These are phyloP conservation scores for Anodontia alba DNA, from an alignment of 2,888 invertebrate species.

Conservation along the genomic window DNA sequence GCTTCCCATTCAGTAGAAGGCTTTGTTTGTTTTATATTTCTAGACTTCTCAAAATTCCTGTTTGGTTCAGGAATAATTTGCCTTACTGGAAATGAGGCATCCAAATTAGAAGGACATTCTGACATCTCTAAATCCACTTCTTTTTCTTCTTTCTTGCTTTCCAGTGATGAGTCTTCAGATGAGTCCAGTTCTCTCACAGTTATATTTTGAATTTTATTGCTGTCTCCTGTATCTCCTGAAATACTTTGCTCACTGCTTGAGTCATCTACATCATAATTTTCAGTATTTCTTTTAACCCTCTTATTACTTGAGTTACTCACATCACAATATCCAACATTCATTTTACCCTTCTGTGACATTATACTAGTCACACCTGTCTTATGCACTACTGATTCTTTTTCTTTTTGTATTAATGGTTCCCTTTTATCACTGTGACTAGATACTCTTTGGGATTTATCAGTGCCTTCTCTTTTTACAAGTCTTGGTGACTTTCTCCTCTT, in stretches of 20 bases:
- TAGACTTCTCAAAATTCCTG: too few species aligned
- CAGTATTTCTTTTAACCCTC: not conserved
- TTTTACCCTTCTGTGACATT: too few species aligned
- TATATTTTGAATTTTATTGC: not conserved
- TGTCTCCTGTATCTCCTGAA: not conserved
- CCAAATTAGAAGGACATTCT: too few species aligned
- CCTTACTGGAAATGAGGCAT: too few species aligned
- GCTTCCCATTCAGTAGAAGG: not conserved
- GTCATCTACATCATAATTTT: not conserved
- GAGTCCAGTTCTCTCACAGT: not conserved
- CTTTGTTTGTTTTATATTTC: not conserved
- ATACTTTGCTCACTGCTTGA: not conserved
- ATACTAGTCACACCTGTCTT: too few species aligned
- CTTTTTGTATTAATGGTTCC: not conserved
- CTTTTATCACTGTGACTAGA: not conserved
- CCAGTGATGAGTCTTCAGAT: conserved; percentile 10
- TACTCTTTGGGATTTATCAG: not conserved
- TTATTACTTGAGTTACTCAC: not conserved
- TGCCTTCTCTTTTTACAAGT: not conserved
- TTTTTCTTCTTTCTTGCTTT: too few species aligned
- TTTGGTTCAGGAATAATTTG: too few species aligned
- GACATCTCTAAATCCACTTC: too few species aligned
- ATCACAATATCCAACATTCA: too few species aligned
- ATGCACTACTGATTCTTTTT: too few species aligned
- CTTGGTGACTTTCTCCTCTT: too few species aligned